Base-by-base conservation (phyloP, 2,888 invertebrate species). In the Conistra vaccinii region DNA sequence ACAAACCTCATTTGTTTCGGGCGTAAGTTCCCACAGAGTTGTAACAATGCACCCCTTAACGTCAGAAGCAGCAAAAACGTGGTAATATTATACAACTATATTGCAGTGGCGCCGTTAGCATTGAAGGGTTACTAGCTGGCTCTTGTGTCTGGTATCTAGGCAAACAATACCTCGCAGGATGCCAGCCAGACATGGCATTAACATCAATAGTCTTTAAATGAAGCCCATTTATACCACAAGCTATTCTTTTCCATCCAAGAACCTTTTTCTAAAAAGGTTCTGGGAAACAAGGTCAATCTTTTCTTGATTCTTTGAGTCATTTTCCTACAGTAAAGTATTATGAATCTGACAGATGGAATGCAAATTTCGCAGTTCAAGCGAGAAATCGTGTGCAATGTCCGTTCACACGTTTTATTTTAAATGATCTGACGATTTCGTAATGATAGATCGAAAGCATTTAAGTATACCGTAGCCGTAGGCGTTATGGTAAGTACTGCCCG, bases 41-140 rank as follows among this genome's bases (percentile, higher is more conserved):
- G 80, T 76, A 84, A 84, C 84, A 86, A 84, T 84, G 84, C 84
- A 84, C 63, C 71, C 76, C 86, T 86, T 73, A 79, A 86, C 75
- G 86, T 84, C 82, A 86, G 32, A 75, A 66, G 57, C 81, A 85
- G 78, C 74, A 75, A 78, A 78, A 81, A 84, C 79, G 61, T 72
- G 55, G 61, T 78, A 65, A 48, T 81, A 78, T 67, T 76, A 73
- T 76, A 81, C 42, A 67, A 81, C 83, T 69, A 75, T 70, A 78
- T 73, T 85, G 72, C 81, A 78, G 63, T 70, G 67, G 70, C 68
- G 72, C 55, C 71, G 69, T 70, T 35, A 73, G 61, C 83, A 75
- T 71, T 85, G 76, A 77, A 73, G 84, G 60, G 78, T 85, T 85
- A 68, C 71, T 81, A 65, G 57, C 62, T 70, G 42, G 63, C 84